phyloP scores from a whole-genome alignment of 2,888 invertebrate species.

The Pandemis corylana region DNA sequence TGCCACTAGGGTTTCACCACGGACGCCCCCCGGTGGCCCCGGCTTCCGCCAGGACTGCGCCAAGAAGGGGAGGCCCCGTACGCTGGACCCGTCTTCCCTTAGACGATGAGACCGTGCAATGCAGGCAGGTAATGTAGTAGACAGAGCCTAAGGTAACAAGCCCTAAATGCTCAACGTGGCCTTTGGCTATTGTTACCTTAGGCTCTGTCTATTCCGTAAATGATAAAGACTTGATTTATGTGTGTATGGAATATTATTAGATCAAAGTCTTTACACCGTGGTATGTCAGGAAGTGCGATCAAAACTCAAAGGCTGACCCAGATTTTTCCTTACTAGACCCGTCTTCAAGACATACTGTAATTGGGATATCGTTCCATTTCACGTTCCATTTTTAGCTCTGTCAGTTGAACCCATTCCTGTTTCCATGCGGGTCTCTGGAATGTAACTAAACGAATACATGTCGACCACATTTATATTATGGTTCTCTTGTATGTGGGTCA shows the following conservation, averaged over 20 bases:
- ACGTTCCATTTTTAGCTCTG: conserved; percentile 32
- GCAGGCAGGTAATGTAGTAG: too few relatives aligned
- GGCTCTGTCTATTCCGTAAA: too few relatives aligned
- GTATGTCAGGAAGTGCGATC: conserved; percentile 3
- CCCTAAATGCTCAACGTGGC: too few relatives aligned
- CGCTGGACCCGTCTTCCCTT: too few relatives aligned
- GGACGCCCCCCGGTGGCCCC: too few relatives aligned
- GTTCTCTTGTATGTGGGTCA: not conserved
- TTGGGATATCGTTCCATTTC: conserved; percentile 35
- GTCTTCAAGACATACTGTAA: conserved; percentile 26
- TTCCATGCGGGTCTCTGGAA: conserved; percentile 32
- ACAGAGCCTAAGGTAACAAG: too few relatives aligned
- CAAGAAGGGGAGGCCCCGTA: too few relatives aligned
- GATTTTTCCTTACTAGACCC: conserved; percentile 7
- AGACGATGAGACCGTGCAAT: too few relatives aligned
- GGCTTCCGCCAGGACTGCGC: too few relatives aligned
- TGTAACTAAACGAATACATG: conserved; percentile 9
- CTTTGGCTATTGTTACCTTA: too few relatives aligned
- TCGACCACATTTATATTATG: conserved; percentile 15
- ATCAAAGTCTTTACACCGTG: conserved; percentile 7
- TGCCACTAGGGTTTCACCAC: too few relatives aligned
- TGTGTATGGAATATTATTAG: not conserved
- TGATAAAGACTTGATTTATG: too few relatives aligned
- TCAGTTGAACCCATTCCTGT: conserved; percentile 11
- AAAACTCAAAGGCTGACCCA: conserved; percentile 27